A percentile compares a stretch with the other conserved stretches of the same genome.
phyloP scores from a whole-genome alignment of 2,888 invertebrate species.

The Bellardia bayeri region DNA sequence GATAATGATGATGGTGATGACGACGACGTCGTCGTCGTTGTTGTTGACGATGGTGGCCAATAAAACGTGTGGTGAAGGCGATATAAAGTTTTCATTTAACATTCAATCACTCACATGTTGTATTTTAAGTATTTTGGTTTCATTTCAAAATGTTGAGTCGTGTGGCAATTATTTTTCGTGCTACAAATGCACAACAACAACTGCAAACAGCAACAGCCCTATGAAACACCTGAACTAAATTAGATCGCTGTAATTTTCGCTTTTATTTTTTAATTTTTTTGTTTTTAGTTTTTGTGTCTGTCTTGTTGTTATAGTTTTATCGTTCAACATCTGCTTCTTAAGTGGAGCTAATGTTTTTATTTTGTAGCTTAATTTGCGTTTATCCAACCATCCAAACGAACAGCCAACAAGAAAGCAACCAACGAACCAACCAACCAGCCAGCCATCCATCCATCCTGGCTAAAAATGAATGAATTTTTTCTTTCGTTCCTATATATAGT shows the following conservation, averaged over 20 bases:
- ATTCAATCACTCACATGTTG: conserved; percentile 73
- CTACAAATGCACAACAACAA: conserved; percentile 37
- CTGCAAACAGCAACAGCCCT: conserved; percentile 50
- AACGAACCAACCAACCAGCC: conserved; percentile 12
- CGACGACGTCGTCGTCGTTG: conserved; percentile 12
- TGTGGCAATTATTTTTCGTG: conserved; percentile 49
- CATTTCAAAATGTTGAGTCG: conserved; percentile 51
- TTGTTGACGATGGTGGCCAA: conserved; percentile 51
- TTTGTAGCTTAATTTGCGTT: conserved; percentile 72
- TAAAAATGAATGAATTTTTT: conserved; percentile 43
- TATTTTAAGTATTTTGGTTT: conserved; percentile 40
- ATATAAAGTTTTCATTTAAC: conserved; percentile 47
- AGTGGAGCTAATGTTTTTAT: conserved; percentile 71
- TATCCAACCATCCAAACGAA: conserved; percentile 46
- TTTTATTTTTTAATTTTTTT: conserved; percentile 26
- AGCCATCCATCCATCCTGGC: conserved; percentile 37
- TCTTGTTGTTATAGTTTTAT: conserved; percentile 62
- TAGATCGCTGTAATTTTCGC: conserved; percentile 74
- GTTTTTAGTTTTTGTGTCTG: conserved; percentile 33
- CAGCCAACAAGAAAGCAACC: conserved; percentile 9
- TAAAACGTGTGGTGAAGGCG: conserved; percentile 45
- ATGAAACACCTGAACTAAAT: conserved; percentile 74
- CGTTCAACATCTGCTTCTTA: conserved; percentile 73
- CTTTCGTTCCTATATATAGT: conserved; percentile 21
- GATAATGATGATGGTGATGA: conserved; percentile 22